Evolutionary conservation across 1,140 invertebrate genomes (phyloP).

Genomic region (Drosophila littoralis): DNA sequence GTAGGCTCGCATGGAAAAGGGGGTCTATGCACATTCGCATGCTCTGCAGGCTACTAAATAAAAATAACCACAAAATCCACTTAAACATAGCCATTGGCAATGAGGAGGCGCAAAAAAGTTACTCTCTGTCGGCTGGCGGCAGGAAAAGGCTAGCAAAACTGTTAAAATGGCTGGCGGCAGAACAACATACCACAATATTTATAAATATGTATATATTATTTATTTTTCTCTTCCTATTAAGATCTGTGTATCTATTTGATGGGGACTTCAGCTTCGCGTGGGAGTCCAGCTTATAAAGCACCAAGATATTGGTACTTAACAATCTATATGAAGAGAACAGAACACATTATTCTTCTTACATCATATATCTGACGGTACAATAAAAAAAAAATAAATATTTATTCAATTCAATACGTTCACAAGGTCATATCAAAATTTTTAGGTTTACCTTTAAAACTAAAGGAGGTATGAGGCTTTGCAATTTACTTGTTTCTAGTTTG

Average conservation of each 20-base stretch:
- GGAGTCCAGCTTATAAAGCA: neutral
- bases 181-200: constrained; percentile 49
- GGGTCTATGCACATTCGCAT: neutral
- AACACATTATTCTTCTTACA: no score
- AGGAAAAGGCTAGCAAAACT: constrained; percentile 71
- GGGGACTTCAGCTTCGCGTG: constrained; percentile 24
- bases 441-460: no score
- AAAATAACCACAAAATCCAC: constrained; percentile 77
- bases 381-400: no score
- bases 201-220: constrained; percentile 56
- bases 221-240: constrained; percentile 47
- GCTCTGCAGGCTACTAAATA: constrained; percentile 60
- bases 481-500: no score
- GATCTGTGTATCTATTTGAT: constrained; percentile 18
- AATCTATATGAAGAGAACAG: neutral
- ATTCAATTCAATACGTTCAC: no score
- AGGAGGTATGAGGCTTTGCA: no score
- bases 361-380: no score
- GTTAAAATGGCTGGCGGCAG: constrained; percentile 69
- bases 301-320: constrained; percentile 1
- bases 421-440: no score
- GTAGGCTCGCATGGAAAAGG: neutral
- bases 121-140: constrained; percentile 60
- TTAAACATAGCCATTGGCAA: constrained; percentile 56
- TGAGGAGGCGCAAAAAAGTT: constrained; percentile 71